A percentile compares a stretch with the other conserved stretches of the same genome.
Conservation (phyloP, 2,113 vertebrate genomes). For the Catharus bicknelli region DNA sequence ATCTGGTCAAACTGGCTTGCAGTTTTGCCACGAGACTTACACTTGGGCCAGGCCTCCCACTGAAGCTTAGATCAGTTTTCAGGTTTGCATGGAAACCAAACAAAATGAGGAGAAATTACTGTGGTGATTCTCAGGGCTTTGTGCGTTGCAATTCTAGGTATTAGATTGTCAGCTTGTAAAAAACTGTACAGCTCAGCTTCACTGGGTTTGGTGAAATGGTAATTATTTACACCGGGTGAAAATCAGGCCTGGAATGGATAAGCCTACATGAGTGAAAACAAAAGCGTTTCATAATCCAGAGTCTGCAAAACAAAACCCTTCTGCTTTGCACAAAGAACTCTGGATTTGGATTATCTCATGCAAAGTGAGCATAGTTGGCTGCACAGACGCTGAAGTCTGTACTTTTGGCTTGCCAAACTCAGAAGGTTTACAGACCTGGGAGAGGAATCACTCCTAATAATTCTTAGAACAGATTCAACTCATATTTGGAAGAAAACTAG, state of each 20-base stretch:
- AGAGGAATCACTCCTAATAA: slow-evolving; percentile 23
- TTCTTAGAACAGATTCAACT: not conserved
- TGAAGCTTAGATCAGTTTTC: not conserved
- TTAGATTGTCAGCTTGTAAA: not conserved
- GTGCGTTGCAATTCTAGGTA: not conserved
- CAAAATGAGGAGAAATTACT: not conserved
- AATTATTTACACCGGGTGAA: not conserved
- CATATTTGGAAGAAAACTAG: not conserved
- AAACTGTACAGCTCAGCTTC: not conserved
- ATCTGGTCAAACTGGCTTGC: not conserved
- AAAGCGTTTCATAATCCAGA: slow-evolving; percentile 5
- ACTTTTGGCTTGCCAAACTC: slow-evolving; percentile 14
- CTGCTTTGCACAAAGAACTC: not conserved
- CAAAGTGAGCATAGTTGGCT: not conserved
- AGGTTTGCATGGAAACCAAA: not conserved
- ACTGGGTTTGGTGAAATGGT: not conserved
- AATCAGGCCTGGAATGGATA: not conserved
- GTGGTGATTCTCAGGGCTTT: not conserved
- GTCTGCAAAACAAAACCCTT: not conserved
- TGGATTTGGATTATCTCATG: not conserved
- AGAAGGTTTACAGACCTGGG: slow-evolving; percentile 3
- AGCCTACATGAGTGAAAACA: not conserved
- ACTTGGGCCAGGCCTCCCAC: not conserved
- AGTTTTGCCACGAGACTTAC: not conserved
- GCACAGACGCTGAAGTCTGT: not conserved